Conservation (phyloP, 35 echinoderm and acorn worm species). For the Ptychodera flava region DNA sequence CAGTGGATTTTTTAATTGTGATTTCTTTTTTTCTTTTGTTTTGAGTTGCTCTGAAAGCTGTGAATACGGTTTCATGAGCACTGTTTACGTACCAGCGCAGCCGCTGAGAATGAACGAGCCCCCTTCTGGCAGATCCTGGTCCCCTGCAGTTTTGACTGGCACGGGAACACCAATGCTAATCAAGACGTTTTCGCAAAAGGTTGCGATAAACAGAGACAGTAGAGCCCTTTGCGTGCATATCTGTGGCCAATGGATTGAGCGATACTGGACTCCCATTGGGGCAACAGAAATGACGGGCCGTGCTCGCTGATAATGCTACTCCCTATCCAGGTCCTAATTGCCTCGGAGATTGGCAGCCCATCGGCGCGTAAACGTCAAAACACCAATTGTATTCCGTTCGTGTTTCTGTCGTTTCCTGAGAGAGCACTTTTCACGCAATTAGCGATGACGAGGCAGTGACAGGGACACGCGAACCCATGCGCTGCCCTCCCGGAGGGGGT, state of each 20-base stretch:
- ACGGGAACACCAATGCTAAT: neutral
- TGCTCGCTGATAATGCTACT: neutral
- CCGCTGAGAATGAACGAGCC: neutral
- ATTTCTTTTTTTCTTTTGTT: too few species aligned
- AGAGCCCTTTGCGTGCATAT: neutral
- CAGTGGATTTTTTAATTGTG: too few species aligned
- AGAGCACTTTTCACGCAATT: neutral
- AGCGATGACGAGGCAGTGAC: neutral
- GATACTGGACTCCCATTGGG: neutral
- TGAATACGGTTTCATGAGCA: too few species aligned
- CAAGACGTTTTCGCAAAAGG: neutral
- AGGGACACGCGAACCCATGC: neutral
- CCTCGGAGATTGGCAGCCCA: neutral
- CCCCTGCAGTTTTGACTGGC: neutral
- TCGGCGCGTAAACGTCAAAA: neutral
- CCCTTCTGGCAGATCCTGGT: neutral
- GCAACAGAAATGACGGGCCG: neutral
- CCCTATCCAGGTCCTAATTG: neutral
- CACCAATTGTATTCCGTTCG: neutral
- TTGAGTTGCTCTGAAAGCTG: too few species aligned
- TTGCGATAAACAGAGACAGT: neutral
- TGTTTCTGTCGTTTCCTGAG: neutral
- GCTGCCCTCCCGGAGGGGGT: neutral
- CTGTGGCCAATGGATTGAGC: neutral
- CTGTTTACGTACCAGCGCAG: too few species aligned